Evolutionary conservation across 1,140 invertebrate species (phyloP).

Genomic region (Anastrepha obliqua): DNA sequence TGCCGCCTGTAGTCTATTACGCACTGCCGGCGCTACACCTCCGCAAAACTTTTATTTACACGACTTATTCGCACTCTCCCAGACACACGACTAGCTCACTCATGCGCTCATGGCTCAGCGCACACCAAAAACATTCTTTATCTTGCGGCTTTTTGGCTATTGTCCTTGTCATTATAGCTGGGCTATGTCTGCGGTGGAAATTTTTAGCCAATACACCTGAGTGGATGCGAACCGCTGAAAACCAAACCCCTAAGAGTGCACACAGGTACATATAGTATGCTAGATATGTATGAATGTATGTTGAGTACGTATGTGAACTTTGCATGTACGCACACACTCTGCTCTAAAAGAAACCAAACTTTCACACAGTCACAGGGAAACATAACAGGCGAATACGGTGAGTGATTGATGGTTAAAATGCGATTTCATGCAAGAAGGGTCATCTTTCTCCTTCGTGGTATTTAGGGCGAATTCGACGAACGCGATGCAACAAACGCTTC

Average conservation of each 20-base stretch:
- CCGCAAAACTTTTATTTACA: neutral
- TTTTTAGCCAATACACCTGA: neutral
- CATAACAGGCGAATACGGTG: too few species aligned
- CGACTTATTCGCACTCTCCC: neutral
- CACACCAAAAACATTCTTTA: neutral
- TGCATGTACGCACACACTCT: neutral
- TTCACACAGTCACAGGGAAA: too few species aligned
- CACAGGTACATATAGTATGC: neutral
- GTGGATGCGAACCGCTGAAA: neutral
- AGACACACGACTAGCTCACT: neutral
- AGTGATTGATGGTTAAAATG: too few species aligned
- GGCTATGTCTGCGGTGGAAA: neutral
- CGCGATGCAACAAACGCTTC: too few species aligned
- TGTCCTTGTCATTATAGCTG: slow-evolving; percentile 4
- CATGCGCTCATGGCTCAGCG: neutral
- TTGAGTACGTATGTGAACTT: neutral
- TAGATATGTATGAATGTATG: neutral
- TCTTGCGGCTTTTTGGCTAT: slow-evolving; percentile 16
- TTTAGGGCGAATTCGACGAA: too few species aligned
- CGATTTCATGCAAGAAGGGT: too few species aligned
- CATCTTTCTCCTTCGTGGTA: too few species aligned
- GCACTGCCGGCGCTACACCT: neutral
- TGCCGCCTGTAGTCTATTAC: neutral
- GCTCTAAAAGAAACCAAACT: too few species aligned
- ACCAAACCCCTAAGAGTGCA: neutral